phyloP scores from a whole-genome alignment of 35 echinoderm and acorn worm genomes.

The Ptychodera flava region DNA sequence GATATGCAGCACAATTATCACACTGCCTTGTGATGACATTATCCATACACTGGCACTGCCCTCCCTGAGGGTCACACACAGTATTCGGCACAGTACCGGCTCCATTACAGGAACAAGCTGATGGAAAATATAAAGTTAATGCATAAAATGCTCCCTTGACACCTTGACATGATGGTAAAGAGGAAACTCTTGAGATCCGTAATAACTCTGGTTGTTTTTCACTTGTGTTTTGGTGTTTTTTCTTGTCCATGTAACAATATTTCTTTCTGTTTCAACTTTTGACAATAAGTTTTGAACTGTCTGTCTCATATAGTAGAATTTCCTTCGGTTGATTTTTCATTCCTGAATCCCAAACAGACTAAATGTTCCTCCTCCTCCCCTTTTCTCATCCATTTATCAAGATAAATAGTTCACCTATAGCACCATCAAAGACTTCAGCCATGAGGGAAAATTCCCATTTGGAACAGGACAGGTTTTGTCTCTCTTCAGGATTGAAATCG shows the following conservation, averaged over 20 bases:
- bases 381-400: too few relatives aligned
- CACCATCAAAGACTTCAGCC: slow-evolving; percentile 84
- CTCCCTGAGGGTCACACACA: slow-evolving; percentile 45
- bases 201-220: too few relatives aligned
- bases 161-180: background rate
- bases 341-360: too few relatives aligned
- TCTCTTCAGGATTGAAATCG: background rate
- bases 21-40: slow-evolving; percentile 33
- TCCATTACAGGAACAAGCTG: slow-evolving; percentile 11
- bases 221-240: too few relatives aligned
- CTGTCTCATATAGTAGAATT: too few relatives aligned
- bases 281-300: too few relatives aligned
- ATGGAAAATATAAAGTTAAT: slow-evolving; percentile 8
- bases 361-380: too few relatives aligned
- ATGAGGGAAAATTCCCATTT: slow-evolving; percentile 60
- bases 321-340: too few relatives aligned
- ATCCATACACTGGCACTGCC: slow-evolving; percentile 53
- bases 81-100: background rate
- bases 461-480: slow-evolving; percentile 29
- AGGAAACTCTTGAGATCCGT: too few relatives aligned
- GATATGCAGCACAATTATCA: slow-evolving; percentile 52
- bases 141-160: background rate
- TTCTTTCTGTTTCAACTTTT: too few relatives aligned
- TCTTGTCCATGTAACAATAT: too few relatives aligned
- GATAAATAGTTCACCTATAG: slow-evolving; percentile 78